These are phyloP conservation scores for Rhingia campestris DNA, from an alignment of 2,888 invertebrate genomes.

Conservation along the genomic window DNA sequence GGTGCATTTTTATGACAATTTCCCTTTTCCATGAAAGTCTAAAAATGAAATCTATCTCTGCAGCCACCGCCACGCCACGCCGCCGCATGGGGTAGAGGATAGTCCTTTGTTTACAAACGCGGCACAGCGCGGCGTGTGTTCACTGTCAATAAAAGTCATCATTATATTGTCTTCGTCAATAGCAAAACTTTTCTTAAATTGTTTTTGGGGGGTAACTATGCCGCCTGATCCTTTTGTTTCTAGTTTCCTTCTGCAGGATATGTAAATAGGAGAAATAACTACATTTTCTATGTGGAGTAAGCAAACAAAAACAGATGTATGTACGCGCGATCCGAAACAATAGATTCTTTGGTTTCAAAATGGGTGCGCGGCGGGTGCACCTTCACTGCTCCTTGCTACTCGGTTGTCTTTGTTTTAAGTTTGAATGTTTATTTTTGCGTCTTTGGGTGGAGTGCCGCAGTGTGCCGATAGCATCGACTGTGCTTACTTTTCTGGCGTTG, in stretches of 20 bases:
- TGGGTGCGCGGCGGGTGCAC: neutral
- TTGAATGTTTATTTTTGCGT: constrained; percentile 20
- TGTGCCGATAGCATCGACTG: neutral
- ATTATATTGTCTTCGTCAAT: constrained; percentile 55
- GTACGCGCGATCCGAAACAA: constrained; percentile 41
- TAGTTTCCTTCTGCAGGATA: constrained; percentile 37
- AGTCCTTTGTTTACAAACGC: neutral
- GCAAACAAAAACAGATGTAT: constrained; percentile 50
- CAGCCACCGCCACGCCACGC: no score
- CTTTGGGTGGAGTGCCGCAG: neutral
- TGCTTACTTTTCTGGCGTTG: constrained; percentile 5
- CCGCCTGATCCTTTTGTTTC: constrained; percentile 40
- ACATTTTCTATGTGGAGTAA: constrained; percentile 33
- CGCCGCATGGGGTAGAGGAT: no score
- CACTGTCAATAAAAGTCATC: constrained; percentile 48
- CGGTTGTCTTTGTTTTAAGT: constrained; percentile 16
- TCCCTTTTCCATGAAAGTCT: constrained; percentile 23
- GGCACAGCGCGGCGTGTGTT: neutral
- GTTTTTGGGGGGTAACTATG: constrained; percentile 29
- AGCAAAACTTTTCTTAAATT: constrained; percentile 54
- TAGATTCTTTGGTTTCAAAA: constrained; percentile 11
- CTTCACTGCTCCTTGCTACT: constrained; percentile 1
- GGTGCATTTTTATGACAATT: constrained; percentile 49
- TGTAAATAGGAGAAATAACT: constrained; percentile 60
- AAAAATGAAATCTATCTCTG: neutral